Evolutionary conservation across 2,888 invertebrate species (phyloP).

Genomic region (Creontiades dilutus): DNA sequence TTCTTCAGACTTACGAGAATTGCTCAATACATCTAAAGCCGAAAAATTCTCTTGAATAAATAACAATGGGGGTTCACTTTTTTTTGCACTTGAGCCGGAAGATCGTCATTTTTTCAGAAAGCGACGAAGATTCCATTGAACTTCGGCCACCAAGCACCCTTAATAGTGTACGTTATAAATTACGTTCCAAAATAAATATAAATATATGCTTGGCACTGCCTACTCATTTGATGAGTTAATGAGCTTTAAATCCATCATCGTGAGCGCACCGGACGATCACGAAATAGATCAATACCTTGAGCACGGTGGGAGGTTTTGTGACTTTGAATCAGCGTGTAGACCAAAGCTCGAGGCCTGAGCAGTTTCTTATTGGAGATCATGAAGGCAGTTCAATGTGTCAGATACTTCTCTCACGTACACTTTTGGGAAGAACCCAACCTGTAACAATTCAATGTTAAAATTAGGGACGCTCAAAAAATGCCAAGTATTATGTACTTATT

Average conservation of each 20-base stretch:
- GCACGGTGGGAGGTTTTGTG: background rate
- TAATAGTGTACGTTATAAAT: background rate
- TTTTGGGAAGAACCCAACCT: conserved; percentile 90
- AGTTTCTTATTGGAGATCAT: conserved; percentile 28
- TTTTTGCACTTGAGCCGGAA: background rate
- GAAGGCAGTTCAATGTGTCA: conserved; percentile 73
- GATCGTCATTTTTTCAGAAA: background rate
- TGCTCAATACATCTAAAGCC: background rate
- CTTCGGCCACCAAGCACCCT: background rate
- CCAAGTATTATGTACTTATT: too few species aligned
- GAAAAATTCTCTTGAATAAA: background rate
- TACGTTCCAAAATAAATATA: background rate
- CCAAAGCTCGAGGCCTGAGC: background rate
- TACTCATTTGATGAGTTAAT: background rate
- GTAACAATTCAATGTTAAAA: conserved; percentile 75
- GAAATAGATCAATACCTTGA: conserved; percentile 1
- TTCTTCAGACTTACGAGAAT: background rate
- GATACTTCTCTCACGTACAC: conserved; percentile 83
- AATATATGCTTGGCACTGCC: background rate
- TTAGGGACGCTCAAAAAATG: too few species aligned
- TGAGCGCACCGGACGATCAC: background rate
- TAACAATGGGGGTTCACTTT: background rate
- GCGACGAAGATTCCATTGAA: background rate
- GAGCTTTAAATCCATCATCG: background rate
- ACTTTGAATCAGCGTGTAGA: conserved; percentile 7